A percentile compares a stretch with the other conserved stretches of the same genome.
Evolutionary conservation across 2,888 invertebrate species (phyloP).

Genomic region (Drosophila kambysellisi): DNA sequence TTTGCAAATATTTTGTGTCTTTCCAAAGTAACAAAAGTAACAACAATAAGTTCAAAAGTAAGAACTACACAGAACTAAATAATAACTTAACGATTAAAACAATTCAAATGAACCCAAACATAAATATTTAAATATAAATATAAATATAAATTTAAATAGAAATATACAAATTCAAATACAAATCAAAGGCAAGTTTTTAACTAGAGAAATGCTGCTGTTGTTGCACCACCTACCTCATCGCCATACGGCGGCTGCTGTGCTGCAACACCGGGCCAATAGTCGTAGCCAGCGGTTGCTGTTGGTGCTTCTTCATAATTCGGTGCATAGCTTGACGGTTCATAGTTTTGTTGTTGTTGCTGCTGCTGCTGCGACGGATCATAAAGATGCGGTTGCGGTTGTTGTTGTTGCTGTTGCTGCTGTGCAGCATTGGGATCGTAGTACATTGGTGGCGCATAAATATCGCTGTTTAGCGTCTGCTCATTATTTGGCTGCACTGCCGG

Average conservation of each 20-base stretch:
- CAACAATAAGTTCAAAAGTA: conserved; percentile 8
- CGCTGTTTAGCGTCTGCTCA: conserved; percentile 30
- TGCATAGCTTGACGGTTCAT: conserved; percentile 5
- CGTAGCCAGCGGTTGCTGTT: conserved; percentile 55
- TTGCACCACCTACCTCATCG: conserved; percentile 69
- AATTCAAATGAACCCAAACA: conserved; percentile 6
- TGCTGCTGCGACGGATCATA: conserved; percentile 46
- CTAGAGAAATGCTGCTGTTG: conserved; percentile 20
- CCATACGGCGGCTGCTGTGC: conserved; percentile 66
- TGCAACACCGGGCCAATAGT: conserved; percentile 69
- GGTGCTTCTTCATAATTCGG: conserved; percentile 27
- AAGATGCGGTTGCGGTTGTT: conserved; percentile 20
- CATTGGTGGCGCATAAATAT: conserved; percentile 34
- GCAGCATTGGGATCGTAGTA: conserved; percentile 53
- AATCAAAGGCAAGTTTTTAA: conserved; percentile 24
- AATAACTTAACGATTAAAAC: conserved; percentile 23
- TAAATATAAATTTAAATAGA: neutral
- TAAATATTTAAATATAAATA: conserved; percentile 1
- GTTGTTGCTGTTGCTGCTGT: conserved; percentile 41
- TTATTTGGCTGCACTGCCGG: conserved; percentile 20
- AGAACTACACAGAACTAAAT: conserved; percentile 14
- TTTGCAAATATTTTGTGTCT: conserved; percentile 26
- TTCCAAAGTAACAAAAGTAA: conserved; percentile 24
- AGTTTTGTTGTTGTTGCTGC: conserved; percentile 1
- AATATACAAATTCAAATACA: neutral